phyloP scores from a whole-genome alignment of 1,140 invertebrate genomes.

The Dolichoris vasculosae region DNA sequence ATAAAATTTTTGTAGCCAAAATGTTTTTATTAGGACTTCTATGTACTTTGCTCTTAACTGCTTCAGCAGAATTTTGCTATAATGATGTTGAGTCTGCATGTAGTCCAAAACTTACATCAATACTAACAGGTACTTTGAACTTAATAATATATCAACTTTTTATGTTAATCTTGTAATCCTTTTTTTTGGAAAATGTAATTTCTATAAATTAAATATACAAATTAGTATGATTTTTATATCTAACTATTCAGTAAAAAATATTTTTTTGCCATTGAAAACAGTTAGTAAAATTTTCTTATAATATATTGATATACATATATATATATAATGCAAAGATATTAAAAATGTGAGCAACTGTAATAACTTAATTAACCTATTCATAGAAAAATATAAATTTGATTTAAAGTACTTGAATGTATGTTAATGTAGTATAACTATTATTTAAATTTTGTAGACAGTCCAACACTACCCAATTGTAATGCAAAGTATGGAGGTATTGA shows the following conservation, averaged over 20 bases:
- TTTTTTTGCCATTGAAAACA: no score
- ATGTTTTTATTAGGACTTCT: slow-evolving; percentile 77
- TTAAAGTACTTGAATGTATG: neutral
- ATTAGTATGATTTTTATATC: no score
- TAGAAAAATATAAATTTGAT: neutral
- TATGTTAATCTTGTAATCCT: slow-evolving; percentile 28
- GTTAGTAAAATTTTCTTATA: no score
- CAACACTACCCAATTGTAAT: slow-evolving; percentile 77
- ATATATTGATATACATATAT: no score
- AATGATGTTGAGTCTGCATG: slow-evolving; percentile 78
- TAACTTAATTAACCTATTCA: neutral
- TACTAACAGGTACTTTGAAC: slow-evolving; percentile 11
- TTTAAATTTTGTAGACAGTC: slow-evolving; percentile 59
- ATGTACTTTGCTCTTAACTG: slow-evolving; percentile 71
- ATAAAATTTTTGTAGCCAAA: slow-evolving; percentile 50
- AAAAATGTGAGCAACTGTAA: no score
- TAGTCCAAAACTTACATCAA: slow-evolving; percentile 62
- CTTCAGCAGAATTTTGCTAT: slow-evolving; percentile 78
- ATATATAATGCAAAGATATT: no score
- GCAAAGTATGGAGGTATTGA: slow-evolving; percentile 80
- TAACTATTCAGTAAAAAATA: no score
- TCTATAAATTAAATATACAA: no score
- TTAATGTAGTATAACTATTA: neutral
- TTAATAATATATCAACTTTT: slow-evolving; percentile 34
- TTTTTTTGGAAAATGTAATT: neutral